Percentiles rank a stretch among this genome's conserved stretches.
Evolutionary conservation across 2,797 vertebrate species (phyloP).

Genomic region (Graptemys geographica): DNA sequence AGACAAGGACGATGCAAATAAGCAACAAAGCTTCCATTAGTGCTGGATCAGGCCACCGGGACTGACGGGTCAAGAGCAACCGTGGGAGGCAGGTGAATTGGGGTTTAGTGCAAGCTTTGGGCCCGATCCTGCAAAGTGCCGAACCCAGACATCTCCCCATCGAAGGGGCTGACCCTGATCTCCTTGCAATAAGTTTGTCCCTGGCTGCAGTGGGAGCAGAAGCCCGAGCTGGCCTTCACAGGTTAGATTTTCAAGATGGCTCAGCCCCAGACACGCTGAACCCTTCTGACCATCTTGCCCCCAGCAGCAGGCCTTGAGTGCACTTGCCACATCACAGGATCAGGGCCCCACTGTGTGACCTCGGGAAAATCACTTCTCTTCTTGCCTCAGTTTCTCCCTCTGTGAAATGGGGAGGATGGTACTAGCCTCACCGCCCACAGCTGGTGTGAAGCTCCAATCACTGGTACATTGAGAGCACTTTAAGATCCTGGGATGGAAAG

Average conservation of each 20-base stretch:
- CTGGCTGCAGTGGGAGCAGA: neutral
- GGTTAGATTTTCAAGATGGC: neutral
- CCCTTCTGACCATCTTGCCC: too few species aligned
- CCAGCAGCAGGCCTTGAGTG: too few species aligned
- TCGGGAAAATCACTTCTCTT: neutral
- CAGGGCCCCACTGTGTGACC: too few species aligned
- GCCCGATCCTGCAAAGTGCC: neutral
- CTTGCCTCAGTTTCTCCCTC: neutral
- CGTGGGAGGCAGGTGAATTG: too few species aligned
- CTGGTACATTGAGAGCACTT: neutral
- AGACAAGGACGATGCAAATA: neutral
- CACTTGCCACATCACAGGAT: too few species aligned
- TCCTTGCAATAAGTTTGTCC: too few species aligned
- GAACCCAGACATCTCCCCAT: neutral
- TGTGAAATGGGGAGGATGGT: neutral
- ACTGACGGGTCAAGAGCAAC: too few species aligned
- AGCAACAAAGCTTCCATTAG: neutral
- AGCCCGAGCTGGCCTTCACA: too few species aligned
- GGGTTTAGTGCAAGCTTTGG: neutral
- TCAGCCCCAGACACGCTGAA: too few species aligned
- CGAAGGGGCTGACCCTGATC: too few species aligned
- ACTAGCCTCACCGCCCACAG: neutral
- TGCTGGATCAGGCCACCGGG: neutral
- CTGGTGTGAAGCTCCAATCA: neutral
- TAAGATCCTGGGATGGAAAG: accelerated